Evolutionary conservation across 30 jellyfish, hydroid and myxozoan species (phyloP).

Genomic region (Chrysaora quinquecirrha): DNA sequence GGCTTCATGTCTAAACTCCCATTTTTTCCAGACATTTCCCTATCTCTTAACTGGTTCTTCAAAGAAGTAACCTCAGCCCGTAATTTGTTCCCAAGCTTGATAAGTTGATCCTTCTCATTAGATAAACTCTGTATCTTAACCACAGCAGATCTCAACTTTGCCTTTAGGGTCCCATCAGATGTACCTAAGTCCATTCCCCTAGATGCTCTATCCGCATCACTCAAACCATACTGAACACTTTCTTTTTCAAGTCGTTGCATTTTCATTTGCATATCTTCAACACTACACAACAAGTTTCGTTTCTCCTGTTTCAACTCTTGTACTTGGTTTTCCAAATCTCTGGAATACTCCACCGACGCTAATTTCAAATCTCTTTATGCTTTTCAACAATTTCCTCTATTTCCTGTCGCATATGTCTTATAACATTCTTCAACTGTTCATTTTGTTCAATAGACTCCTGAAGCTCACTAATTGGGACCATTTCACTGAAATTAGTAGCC

Average conservation of each 20-base stretch:
- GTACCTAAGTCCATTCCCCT: neutral
- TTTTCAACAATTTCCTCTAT: constrained; percentile 53
- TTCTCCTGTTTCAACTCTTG: constrained; percentile 29
- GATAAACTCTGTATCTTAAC: constrained; percentile 29
- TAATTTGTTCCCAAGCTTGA: constrained; percentile 66
- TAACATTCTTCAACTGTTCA: constrained; percentile 51
- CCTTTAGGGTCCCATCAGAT: constrained; percentile 5
- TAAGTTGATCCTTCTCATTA: constrained; percentile 53
- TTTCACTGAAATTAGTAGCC: constrained; percentile 23
- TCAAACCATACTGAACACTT: neutral
- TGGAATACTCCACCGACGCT: constrained; percentile 44
- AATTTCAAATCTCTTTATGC: constrained; percentile 20
- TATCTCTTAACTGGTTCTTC: constrained; percentile 15
- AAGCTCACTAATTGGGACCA: constrained; percentile 30
- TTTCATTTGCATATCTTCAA: constrained; percentile 42
- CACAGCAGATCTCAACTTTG: constrained; percentile 58
- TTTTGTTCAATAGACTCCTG: constrained; percentile 25
- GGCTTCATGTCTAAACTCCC: neutral
- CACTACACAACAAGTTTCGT: constrained; percentile 17
- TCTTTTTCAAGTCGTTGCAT: neutral
- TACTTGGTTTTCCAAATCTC: constrained; percentile 51
- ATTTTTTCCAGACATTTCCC: neutral
- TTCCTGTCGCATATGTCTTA: constrained; percentile 74
- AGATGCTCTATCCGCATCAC: no score
- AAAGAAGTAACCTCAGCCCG: constrained; percentile 65